phyloP scores from a whole-genome alignment of 2,888 invertebrate genomes.

The Yponomeuta sedellus region DNA sequence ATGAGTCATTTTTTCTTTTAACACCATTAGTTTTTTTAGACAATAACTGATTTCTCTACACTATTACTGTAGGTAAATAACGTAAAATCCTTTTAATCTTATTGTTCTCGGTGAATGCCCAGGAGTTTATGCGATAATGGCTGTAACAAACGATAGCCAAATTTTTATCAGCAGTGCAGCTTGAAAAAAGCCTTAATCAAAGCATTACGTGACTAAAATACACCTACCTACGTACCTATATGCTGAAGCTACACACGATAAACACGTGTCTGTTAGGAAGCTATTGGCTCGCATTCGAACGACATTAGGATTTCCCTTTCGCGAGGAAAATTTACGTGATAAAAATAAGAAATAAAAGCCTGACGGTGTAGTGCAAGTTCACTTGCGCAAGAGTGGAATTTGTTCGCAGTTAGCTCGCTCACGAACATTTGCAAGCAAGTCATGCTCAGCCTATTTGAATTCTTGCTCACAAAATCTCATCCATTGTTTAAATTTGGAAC shows the following conservation, averaged over 20 bases:
- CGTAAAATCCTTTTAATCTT: too few relatives aligned
- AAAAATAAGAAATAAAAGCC: constrained; percentile 56
- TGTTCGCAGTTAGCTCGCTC: background rate
- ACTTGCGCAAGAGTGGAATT: background rate
- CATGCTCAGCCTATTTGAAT: too few relatives aligned
- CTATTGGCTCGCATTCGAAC: constrained; percentile 57
- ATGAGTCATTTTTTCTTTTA: too few relatives aligned
- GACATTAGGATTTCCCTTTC: constrained; percentile 74
- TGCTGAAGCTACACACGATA: constrained; percentile 60
- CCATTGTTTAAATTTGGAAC: too few relatives aligned
- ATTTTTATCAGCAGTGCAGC: background rate
- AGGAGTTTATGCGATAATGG: background rate
- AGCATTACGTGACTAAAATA: constrained; percentile 70
- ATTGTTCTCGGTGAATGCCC: too few relatives aligned
- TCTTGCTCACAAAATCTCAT: too few relatives aligned
- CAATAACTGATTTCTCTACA: too few relatives aligned
- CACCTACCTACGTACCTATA: constrained; percentile 33
- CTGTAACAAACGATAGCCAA: background rate
- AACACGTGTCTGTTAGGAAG: constrained; percentile 73
- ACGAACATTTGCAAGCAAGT: too few relatives aligned
- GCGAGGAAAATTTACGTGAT: constrained; percentile 75
- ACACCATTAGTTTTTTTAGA: too few relatives aligned
- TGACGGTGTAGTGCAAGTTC: background rate
- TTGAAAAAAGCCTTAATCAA: constrained; percentile 43
- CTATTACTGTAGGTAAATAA: too few relatives aligned